Base-by-base conservation (phyloP, 1,140 invertebrate genomes). In the Ectropis grisescens region DNA sequence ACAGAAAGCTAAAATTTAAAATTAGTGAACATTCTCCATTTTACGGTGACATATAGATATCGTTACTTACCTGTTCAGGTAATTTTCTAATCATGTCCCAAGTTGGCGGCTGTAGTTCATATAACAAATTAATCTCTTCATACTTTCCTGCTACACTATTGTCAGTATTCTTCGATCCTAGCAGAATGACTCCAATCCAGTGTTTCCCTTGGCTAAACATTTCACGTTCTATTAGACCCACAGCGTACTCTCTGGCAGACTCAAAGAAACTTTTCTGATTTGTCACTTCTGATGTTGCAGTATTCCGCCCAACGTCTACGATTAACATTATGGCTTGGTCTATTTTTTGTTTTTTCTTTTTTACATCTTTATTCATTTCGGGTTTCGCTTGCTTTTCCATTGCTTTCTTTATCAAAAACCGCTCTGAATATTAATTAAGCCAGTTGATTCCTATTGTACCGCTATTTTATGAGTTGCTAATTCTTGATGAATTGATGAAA, bases 141-240 rank as follows among this genome's bases (percentile, higher is more conserved):
- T 69, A 81, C 22, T 45, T 40, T 10, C 56, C 62, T 13, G 64
- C 58, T 39, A 78, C 52, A 10, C 42, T 54, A 36, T 79, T 78
- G 12, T 70, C 46, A n/a, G 61, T 65, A 36, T 70, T 64, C 31
- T 76, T 71, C 0, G 71, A 60, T 0, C 79, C 79, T 36, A 83
- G 37, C 8, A 83, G 36, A 2, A 82, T 57, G 8, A 83, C 40
- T 9, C 67, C 70, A 13, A 83, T 12, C 12, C 64, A 53, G 32
- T 71, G 67, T 30, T 68, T 75, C 0, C 57, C 60, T 47, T 72
- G 64, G 22, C 64, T 79, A 36, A 82, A 61, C 37, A 83, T 80
- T 57, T 82, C 82, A 0, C 70, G 43, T 41, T 83, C 82, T 25
- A 82, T 69, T 12, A 83, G 67, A 13, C 59, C 52, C 13, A 44